Evolutionary conservation across 92 coral and sea anemone genomes (phyloP), one percentile per base, ranked within the genome.

Genomic region (Umimayanthus kanabou): DNA sequence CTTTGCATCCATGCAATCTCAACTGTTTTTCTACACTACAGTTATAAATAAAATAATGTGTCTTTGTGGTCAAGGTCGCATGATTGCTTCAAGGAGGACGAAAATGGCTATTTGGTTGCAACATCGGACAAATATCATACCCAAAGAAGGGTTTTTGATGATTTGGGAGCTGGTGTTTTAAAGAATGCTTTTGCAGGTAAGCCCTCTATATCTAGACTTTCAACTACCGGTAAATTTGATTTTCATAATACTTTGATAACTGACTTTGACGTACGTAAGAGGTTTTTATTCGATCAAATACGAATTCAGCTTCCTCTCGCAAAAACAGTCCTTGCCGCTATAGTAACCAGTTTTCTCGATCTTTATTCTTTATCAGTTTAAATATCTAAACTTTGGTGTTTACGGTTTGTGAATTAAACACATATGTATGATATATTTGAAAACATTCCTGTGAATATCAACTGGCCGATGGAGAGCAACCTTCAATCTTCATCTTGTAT

Each of bases 111-210:
- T 67, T 88, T 89, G 29, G 87, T 85, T 2, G 86, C 92, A 1
- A 91, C 87, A 0, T 61, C 42, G 1, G 82, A 88, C 0, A 97
- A 97, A 79, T 97, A 97, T 88, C 98, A 97, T 10, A 95, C 94
- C 14, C 99, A 97, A 66, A 89, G 98, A 72, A 95, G 76, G 72
- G 99, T 97, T 5, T 97, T 95, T 75, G 95, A 97, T 69, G 98
- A 97, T 88, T 90, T 97, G 37, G 99, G 99, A 42, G 94, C 93
- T 69, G 99, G 99, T 64, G 99, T 97, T 58, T 90, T 97, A 89
- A 95, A 95, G 49, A 97, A 97, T 87, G 99, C 99, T 22, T 90
- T 97, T 49, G 95, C 87, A 94, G 99, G 99, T 97, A 75, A 67
- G 84, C 26, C 76, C 14, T 49, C 29, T 39, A 16, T 15, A 33